Conservation (phyloP, 2,797 vertebrate species). For the Odontamblyopus rebecca region DNA sequence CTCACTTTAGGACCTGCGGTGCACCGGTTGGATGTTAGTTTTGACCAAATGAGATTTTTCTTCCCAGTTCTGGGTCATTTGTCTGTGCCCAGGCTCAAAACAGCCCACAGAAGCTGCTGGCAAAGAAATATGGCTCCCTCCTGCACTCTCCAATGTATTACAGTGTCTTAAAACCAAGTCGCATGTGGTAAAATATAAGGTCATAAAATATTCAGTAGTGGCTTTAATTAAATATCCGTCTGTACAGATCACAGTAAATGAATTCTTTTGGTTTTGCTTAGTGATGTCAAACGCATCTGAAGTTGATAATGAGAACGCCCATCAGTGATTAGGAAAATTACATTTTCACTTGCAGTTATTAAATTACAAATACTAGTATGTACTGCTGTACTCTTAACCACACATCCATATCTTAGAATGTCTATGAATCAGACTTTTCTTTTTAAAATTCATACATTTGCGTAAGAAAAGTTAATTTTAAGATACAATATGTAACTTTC, state of each 20-base stretch:
- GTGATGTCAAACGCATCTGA: neutral
- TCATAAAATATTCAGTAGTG: neutral
- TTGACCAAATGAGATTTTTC: conserved; percentile 1
- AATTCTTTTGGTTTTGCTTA: neutral
- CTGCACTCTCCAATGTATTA: neutral
- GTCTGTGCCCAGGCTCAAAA: neutral
- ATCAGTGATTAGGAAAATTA: neutral
- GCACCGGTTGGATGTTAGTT: neutral
- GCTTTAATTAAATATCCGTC: neutral
- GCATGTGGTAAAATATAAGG: neutral
- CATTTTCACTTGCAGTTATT: neutral
- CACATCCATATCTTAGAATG: neutral
- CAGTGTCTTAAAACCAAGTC: neutral
- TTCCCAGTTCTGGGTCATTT: neutral
- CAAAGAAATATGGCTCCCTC: neutral
- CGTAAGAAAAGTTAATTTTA: no score
- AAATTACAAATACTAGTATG: neutral
- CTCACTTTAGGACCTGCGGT: neutral
- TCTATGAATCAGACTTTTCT: neutral
- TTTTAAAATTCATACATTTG: no score
- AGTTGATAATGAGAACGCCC: neutral
- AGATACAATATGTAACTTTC: no score
- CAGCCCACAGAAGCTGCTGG: neutral
- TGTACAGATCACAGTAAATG: neutral
- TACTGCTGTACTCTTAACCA: neutral